These are phyloP conservation scores for Myotis lucifugus DNA, from an alignment of 2,113 vertebrate genomes.

Conservation along the genomic window DNA sequence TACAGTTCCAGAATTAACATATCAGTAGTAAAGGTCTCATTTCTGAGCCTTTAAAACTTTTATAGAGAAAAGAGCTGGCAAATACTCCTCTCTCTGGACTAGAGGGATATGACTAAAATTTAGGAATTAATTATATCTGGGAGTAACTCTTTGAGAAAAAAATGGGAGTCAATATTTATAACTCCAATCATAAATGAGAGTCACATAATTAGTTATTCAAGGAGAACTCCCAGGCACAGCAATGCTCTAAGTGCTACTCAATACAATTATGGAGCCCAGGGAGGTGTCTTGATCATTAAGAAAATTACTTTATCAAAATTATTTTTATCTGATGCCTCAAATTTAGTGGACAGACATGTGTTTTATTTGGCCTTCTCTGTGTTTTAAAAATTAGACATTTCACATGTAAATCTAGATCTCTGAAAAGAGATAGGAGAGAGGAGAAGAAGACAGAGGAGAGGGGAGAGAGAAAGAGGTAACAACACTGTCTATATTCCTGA, in stretches of 20 bases:
- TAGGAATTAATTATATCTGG: slow-evolving; percentile 44
- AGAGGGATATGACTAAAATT: not conserved
- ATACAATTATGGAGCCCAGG: not conserved
- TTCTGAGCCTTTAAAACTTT: not conserved
- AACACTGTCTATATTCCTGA: not conserved
- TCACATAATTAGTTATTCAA: slow-evolving; percentile 45
- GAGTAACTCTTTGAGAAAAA: slow-evolving; percentile 14
- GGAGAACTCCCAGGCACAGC: not conserved
- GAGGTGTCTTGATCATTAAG: not conserved
- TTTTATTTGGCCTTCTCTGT: not conserved
- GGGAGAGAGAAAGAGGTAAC: not conserved
- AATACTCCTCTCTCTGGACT: not conserved
- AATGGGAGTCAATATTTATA: not conserved
- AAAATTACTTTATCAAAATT: not conserved
- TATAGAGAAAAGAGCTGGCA: not conserved
- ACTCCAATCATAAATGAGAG: too few species aligned
- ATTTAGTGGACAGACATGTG: not conserved
- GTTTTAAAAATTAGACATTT: slow-evolving; percentile 29
- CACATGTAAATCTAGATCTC: not conserved
- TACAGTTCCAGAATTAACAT: not conserved
- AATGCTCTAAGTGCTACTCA: not conserved
- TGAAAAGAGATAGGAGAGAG: not conserved
- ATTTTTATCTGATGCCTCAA: not conserved
- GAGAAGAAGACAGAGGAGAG: not conserved
- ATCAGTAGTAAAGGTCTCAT: not conserved